These are phyloP conservation scores for Cyanoderma ruficeps DNA, from an alignment of 2,113 vertebrate genomes.

Conservation along the genomic window DNA sequence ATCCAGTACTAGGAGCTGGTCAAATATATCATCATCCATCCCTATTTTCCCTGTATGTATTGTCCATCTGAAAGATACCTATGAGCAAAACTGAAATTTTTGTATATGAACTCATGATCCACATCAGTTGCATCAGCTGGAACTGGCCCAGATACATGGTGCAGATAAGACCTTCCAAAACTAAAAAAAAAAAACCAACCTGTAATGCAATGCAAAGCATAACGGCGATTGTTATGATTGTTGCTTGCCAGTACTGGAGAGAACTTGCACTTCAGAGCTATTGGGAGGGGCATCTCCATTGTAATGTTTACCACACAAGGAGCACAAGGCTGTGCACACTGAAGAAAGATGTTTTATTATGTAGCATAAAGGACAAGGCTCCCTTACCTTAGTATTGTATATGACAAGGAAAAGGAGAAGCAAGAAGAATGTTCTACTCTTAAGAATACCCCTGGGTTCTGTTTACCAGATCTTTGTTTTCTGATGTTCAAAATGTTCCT, in stretches of 20 bases:
- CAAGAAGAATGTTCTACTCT: constrained; percentile 24
- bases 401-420: constrained; percentile 18
- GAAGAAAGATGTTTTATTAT: constrained; percentile 49
- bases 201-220: constrained; percentile 33
- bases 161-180: constrained; percentile 69
- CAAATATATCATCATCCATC: constrained; percentile 48
- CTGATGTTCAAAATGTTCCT: constrained; percentile 33
- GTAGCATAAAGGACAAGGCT: constrained; percentile 56
- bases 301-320: constrained; percentile 59
- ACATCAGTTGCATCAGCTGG: constrained; percentile 62
- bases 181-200: constrained; percentile 15
- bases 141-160: constrained; percentile 64
- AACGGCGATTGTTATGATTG: constrained; percentile 5
- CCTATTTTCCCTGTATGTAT: constrained; percentile 9
- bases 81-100: constrained; percentile 64
- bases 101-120: constrained; percentile 60
- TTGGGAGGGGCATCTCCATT: neutral
- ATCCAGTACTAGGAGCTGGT: constrained; percentile 49
- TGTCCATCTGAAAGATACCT: constrained; percentile 36
- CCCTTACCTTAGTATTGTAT: constrained; percentile 16
- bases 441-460: constrained; percentile 22
- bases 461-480: constrained; percentile 47
- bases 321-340: constrained; percentile 69
- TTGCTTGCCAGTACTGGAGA: constrained; percentile 49
- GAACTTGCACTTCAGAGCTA: constrained; percentile 55